phyloP scores from a whole-genome alignment of 2,888 invertebrate genomes.

The Drosophila falleni region DNA sequence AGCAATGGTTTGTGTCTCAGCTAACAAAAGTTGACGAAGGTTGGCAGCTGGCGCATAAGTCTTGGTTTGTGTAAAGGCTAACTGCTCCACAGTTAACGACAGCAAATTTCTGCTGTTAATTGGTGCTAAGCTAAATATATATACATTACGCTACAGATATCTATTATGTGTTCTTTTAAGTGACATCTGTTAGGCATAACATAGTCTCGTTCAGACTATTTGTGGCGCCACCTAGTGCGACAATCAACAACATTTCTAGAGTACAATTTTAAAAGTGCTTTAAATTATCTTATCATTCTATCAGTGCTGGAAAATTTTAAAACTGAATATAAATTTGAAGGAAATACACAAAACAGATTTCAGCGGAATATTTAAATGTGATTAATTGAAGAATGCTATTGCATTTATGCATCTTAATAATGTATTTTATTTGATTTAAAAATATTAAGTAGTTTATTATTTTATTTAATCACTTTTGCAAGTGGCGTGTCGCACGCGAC shows the following conservation, averaged over 20 bases:
- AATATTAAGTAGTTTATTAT: too few relatives aligned
- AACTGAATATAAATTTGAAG: too few relatives aligned
- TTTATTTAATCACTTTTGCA: too few relatives aligned
- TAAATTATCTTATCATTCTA: background rate
- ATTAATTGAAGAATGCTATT: too few relatives aligned
- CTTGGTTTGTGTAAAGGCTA: constrained; percentile 1
- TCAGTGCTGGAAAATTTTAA: constrained; percentile 1
- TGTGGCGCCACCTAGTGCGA: background rate
- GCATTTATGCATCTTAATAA: too few relatives aligned
- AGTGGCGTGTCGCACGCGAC: too few relatives aligned
- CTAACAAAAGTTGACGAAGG: constrained; percentile 13
- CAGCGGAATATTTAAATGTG: too few relatives aligned
- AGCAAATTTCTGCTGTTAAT: constrained; percentile 2
- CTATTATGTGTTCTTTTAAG: too few relatives aligned
- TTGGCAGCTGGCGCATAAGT: background rate
- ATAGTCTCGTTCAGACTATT: background rate
- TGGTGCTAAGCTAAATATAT: background rate
- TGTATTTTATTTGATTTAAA: too few relatives aligned
- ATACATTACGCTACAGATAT: too few relatives aligned
- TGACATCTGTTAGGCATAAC: background rate
- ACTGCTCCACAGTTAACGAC: constrained; percentile 12
- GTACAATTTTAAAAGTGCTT: background rate
- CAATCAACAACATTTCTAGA: background rate
- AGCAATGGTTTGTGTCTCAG: background rate
- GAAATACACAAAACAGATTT: too few relatives aligned